These are phyloP conservation scores for Setipinna tenuifilis DNA, from an alignment of 2,797 vertebrate genomes.

Conservation along the genomic window DNA sequence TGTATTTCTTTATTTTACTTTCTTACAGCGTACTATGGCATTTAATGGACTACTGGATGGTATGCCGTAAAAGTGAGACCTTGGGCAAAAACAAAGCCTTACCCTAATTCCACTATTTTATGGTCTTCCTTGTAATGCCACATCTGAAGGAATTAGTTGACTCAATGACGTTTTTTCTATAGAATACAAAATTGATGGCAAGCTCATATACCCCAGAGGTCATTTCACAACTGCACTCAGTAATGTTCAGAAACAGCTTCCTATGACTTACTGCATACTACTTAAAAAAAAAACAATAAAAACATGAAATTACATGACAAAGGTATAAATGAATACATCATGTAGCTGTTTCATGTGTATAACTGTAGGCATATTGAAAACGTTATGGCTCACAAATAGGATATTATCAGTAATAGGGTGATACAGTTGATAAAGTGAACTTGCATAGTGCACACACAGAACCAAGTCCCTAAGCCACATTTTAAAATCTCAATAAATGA, in stretches of 20 bases:
- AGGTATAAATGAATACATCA: background rate
- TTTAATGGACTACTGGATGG: constrained; percentile 41
- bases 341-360: background rate
- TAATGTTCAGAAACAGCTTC: background rate
- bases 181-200: background rate
- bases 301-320: background rate
- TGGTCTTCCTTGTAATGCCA: constrained; percentile 4
- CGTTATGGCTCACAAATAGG: background rate
- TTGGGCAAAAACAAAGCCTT: constrained; percentile 44
- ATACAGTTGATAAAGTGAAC: background rate
- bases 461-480: too few species aligned
- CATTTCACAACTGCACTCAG: background rate
- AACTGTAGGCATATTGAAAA: background rate
- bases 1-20: background rate
- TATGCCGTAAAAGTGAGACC: constrained; percentile 39
- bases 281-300: background rate
- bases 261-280: background rate
- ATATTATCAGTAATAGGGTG: background rate
- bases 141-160: constrained; percentile 31
- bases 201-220: background rate
- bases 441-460: too few species aligned
- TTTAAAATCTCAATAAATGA: background rate
- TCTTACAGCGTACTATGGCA: constrained; percentile 8
- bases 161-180: background rate
- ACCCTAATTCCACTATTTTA: constrained; percentile 27